Percentiles rank a stretch among this genome's conserved stretches.
Conservation (phyloP, 2,888 invertebrate species). For the Andrena camellia region DNA sequence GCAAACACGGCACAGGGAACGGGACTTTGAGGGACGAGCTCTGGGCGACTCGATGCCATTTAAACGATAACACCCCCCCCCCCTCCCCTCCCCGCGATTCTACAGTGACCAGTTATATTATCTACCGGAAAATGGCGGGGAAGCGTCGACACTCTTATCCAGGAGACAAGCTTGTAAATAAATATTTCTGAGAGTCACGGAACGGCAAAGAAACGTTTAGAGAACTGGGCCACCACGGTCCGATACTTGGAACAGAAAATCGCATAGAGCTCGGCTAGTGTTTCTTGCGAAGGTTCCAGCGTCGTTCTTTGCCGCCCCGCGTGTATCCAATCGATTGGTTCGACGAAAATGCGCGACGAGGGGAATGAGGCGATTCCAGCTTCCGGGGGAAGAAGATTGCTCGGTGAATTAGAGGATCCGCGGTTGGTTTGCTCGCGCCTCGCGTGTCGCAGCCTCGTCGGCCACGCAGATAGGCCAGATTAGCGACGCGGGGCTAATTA, state of each 20-base stretch:
- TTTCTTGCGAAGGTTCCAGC: background rate
- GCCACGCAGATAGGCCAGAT: slow-evolving; percentile 64
- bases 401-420: slow-evolving; percentile 25
- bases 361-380: background rate
- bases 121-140: too few species aligned
- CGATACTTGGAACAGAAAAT: background rate
- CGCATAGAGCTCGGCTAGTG: background rate
- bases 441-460: slow-evolving; percentile 52
- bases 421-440: slow-evolving; percentile 52
- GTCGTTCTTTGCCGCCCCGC: background rate
- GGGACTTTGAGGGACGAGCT: slow-evolving; percentile 1
- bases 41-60: background rate
- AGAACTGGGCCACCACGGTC: background rate
- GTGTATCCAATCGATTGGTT: background rate
- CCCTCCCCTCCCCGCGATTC: background rate
- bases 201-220: background rate
- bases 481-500: slow-evolving; percentile 63
- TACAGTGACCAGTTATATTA: too few species aligned
- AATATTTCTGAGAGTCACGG: background rate
- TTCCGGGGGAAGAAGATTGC: background rate
- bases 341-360: slow-evolving; percentile 1
- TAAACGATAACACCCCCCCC: background rate
- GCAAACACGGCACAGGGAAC: slow-evolving; percentile 37
- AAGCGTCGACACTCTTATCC: background rate
- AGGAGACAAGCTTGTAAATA: background rate